Evolutionary conservation across 2,113 vertebrate genomes (phyloP).

Genomic region (Morone saxatilis): DNA sequence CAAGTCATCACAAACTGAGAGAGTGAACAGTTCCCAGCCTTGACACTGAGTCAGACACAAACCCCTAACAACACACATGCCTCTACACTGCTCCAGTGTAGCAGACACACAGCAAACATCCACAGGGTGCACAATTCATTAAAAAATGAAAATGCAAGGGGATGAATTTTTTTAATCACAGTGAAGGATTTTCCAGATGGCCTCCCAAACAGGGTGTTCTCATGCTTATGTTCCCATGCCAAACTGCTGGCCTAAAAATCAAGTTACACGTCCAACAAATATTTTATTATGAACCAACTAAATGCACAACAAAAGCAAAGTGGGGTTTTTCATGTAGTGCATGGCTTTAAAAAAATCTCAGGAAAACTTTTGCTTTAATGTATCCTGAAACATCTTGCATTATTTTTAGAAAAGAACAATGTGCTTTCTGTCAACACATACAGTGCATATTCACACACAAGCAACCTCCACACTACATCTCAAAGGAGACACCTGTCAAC

Average conservation of each 20-base stretch:
- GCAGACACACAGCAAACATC: conserved; percentile 50
- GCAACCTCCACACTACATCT: background rate
- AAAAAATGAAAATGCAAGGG: conserved; percentile 58
- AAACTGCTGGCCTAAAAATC: conserved; percentile 59
- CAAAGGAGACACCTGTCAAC: conserved; percentile 3
- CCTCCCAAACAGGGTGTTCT: conserved; percentile 58
- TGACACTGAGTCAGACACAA: conserved; percentile 59
- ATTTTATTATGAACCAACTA: conserved; percentile 47
- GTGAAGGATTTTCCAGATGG: conserved; percentile 71
- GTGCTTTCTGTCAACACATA: conserved; percentile 6
- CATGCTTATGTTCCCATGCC: conserved; percentile 55
- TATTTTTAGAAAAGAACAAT: conserved; percentile 3
- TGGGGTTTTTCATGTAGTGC: conserved; percentile 15
- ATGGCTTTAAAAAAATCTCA: conserved; percentile 6
- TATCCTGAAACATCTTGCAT: background rate
- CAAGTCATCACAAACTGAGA: conserved; percentile 73
- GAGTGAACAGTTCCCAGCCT: conserved; percentile 61
- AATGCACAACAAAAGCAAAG: conserved; percentile 41
- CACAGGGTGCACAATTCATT: conserved; percentile 61
- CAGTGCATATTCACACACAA: conserved; percentile 10
- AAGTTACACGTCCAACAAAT: conserved; percentile 52
- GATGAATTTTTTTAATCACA: conserved; percentile 52
- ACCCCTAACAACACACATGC: conserved; percentile 38
- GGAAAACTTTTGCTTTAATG: conserved; percentile 12
- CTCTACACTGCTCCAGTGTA: conserved; percentile 23